phyloP scores from a whole-genome alignment of 2,888 invertebrate species.

The Drosophila gaucha region DNA sequence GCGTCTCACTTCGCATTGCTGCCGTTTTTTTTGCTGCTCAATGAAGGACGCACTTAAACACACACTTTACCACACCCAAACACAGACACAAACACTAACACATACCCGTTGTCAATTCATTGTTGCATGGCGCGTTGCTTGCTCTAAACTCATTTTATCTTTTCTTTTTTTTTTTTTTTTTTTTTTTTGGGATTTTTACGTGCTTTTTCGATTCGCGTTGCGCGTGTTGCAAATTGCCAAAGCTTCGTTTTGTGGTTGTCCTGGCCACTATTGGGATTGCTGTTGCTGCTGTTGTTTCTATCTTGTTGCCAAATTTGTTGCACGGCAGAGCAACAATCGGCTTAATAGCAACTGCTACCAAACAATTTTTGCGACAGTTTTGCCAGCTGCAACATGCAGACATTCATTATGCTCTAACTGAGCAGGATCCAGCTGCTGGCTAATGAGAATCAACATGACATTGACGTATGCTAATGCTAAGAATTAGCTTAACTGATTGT shows the following conservation, averaged over 20 bases:
- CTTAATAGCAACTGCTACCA: not conserved
- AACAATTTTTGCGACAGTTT: not conserved
- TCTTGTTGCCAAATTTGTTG: conserved; percentile 60
- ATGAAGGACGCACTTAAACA: conserved; percentile 9
- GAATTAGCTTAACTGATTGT: not conserved
- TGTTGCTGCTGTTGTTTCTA: conserved; percentile 25
- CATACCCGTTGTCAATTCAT: conserved; percentile 2
- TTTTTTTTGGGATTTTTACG: conserved; percentile 15
- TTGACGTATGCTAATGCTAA: not conserved
- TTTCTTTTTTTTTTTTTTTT: not conserved
- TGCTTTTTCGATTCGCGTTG: conserved; percentile 23
- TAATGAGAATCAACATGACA: not conserved
- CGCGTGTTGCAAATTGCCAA: conserved; percentile 67
- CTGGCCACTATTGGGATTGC: conserved; percentile 32
- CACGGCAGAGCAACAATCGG: not conserved
- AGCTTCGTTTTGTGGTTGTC: conserved; percentile 59
- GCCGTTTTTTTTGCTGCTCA: conserved; percentile 7
- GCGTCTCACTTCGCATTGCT: conserved; percentile 11
- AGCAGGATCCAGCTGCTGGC: not conserved
- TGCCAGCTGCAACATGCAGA: conserved; percentile 19
- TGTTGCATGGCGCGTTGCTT: too few species aligned
- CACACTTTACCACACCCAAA: conserved; percentile 8
- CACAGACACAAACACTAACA: conserved; percentile 3
- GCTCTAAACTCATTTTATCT: too few species aligned
- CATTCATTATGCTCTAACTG: conserved; percentile 37